Evolutionary conservation across 2,888 invertebrate species (phyloP), one percentile per base, ranked within the genome.

Genomic region (Tholera decimalis): DNA sequence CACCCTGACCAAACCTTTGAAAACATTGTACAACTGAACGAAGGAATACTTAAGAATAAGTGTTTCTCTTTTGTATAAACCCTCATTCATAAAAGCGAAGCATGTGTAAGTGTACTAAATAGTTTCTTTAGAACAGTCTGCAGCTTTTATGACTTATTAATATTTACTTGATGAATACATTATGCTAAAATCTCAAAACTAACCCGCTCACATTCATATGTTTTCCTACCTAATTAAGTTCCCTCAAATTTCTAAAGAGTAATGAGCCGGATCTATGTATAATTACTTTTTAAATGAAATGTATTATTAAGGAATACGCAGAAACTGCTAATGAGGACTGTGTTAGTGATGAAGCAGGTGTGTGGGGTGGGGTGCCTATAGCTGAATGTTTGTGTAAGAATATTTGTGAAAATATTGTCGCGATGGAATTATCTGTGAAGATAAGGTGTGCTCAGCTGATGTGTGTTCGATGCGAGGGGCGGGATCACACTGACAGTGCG

Each of bases 21-120:
- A 55, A 61, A 66, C 62, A 67, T 85, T 83, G 79, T 76, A 78
- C 76, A 85, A 83, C 63, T 76, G 74, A 79, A 77, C 75, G 68
- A 75, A 79, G 70, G 74, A 74, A 73, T 60, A 77, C 73, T 63
- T 67, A 71, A 76, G 71, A 83, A 81, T 80, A 84, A 77, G 64
- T 69, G 63, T 79, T 74, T 30, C 9, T 50, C 63, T 84, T 85
- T 82, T 85, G 76, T 86, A 77, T 77, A 77, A 78, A 76, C 22
- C 33, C 76, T 76, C 83, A 83, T 84, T 86, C 82, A 84, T 83
- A 85, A 85, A 79, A 79, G 82, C 41, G 20, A 41, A 51, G 41
- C 73, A 80, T 67, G 58, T 72, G 78, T 60, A 80, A 65, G 58
- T 72, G 78, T 60, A 55, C 50, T 56, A 63, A 63, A 64, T 61